Conservation (phyloP, 2,888 invertebrate species). For the Zelleria hepariella region DNA sequence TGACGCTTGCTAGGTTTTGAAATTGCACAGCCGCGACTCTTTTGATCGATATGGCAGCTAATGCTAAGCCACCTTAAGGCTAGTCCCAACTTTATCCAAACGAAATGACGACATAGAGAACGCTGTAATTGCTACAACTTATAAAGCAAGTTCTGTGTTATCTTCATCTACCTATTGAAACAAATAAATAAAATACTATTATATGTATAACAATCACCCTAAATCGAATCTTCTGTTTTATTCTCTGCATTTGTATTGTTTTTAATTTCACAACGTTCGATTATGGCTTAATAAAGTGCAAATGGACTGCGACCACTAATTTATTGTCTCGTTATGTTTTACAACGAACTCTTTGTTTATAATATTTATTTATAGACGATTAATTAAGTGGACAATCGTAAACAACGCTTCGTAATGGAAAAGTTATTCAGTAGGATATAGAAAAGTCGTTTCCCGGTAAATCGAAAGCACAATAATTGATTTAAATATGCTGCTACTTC, state of each 20-base stretch:
- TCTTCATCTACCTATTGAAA: too few relatives aligned
- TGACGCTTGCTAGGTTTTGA: too few relatives aligned
- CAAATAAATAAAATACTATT: too few relatives aligned
- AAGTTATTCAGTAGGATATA: background rate
- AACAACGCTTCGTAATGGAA: background rate
- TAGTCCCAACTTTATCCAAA: background rate
- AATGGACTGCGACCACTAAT: background rate
- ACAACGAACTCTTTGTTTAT: background rate
- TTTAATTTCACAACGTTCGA: background rate
- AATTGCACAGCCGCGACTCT: too few relatives aligned
- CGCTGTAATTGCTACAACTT: background rate
- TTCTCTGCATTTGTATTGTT: background rate
- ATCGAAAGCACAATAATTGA: too few relatives aligned
- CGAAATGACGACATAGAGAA: background rate
- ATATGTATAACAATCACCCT: background rate
- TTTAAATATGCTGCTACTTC: too few relatives aligned
- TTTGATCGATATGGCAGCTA: too few relatives aligned
- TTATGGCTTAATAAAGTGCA: background rate
- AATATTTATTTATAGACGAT: background rate
- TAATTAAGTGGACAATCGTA: background rate
- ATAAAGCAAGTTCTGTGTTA: background rate
- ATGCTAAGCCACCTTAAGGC: background rate
- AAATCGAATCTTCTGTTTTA: background rate
- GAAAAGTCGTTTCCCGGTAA: too few relatives aligned
- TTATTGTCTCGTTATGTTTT: background rate